phyloP scores from a whole-genome alignment of 2,797 vertebrate genomes.

The Rhodeus uyekii region DNA sequence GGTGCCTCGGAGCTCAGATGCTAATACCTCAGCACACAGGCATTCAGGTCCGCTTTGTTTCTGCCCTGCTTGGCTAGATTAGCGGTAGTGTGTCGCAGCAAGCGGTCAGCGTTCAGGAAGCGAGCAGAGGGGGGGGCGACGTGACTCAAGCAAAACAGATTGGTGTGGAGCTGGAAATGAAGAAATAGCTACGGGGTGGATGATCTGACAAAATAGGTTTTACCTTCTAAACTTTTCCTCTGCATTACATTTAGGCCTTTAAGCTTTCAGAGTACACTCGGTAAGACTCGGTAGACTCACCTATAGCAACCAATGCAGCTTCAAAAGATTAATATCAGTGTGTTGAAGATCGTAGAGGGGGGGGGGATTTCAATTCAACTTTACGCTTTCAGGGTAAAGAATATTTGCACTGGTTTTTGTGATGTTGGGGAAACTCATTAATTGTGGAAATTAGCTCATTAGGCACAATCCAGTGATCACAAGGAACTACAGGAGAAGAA shows the following conservation, averaged over 20 bases:
- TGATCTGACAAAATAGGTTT: slow-evolving; percentile 2
- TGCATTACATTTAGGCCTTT: background rate
- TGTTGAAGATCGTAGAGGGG: background rate
- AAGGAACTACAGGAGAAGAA: background rate
- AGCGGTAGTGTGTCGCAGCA: slow-evolving; percentile 74
- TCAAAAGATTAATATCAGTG: background rate
- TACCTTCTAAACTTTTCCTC: background rate
- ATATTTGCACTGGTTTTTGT: background rate
- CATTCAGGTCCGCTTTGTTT: slow-evolving; percentile 75
- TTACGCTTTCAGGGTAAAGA: background rate
- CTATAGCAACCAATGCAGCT: background rate
- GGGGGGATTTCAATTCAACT: background rate
- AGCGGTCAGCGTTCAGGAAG: slow-evolving; percentile 73
- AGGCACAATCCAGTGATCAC: background rate
- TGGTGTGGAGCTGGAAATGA: slow-evolving; percentile 63
- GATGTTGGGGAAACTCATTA: background rate
- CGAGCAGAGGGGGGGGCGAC: slow-evolving; percentile 69
- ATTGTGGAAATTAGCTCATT: slow-evolving; percentile 8
- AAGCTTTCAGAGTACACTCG: background rate
- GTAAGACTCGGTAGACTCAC: background rate
- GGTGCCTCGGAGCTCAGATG: slow-evolving; percentile 76
- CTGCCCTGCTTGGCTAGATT: slow-evolving; percentile 78
- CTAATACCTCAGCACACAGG: slow-evolving; percentile 75
- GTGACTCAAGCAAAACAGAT: slow-evolving; percentile 76
- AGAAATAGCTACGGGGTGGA: slow-evolving; percentile 34